Evolutionary conservation across 2,797 vertebrate species (phyloP).

Genomic region (Coregonus sp.): DNA sequence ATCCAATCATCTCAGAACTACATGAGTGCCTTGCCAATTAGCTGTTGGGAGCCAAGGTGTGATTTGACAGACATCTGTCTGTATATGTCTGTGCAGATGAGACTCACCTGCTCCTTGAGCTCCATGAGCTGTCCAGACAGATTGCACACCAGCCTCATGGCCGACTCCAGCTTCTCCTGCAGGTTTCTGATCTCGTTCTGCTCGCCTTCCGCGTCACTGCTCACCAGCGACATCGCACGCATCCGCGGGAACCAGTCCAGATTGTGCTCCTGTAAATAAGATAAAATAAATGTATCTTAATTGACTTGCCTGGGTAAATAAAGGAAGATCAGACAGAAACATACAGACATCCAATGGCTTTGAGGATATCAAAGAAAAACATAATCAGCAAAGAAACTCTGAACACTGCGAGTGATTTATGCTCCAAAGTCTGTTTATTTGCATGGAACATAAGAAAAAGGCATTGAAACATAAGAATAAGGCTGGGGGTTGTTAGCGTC

Average conservation of each 20-base stretch:
- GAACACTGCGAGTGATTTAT: too few relatives aligned
- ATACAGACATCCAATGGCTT: too few relatives aligned
- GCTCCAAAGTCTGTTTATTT: too few relatives aligned
- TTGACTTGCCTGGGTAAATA: neutral
- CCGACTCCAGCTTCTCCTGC: conserved; percentile 97
- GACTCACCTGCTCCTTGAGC: conserved; percentile 93
- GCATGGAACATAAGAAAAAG: neutral
- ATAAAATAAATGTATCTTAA: neutral
- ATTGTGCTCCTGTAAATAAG: conserved; percentile 86
- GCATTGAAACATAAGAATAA: neutral
- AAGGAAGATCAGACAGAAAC: neutral
- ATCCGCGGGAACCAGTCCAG: conserved; percentile 98
- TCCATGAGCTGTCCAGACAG: conserved; percentile 95
- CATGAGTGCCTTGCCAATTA: neutral
- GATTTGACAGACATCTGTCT: neutral
- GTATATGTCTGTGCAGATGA: neutral
- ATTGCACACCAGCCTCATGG: conserved; percentile 95
- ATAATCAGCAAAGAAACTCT: too few relatives aligned
- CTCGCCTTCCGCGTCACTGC: conserved; percentile 95
- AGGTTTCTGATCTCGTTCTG: conserved; percentile 96
- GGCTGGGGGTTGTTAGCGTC: neutral
- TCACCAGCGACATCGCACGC: conserved; percentile 98
- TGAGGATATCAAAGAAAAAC: too few relatives aligned
- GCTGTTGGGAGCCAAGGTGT: neutral
- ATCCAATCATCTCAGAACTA: neutral